These are phyloP conservation scores for Craniophora ligustri DNA, from an alignment of 2,888 invertebrate genomes.

Conservation along the genomic window DNA sequence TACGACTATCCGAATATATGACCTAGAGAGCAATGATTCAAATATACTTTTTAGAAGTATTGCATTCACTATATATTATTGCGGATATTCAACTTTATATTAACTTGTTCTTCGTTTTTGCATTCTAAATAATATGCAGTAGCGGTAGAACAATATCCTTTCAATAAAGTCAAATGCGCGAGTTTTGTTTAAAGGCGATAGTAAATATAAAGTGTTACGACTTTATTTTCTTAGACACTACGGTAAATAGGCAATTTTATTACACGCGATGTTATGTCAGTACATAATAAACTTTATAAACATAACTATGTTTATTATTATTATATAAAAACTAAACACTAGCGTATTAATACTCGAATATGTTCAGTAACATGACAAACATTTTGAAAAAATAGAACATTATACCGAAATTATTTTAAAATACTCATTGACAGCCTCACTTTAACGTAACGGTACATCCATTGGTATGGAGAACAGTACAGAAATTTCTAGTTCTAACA, in stretches of 20 bases:
- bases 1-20: constrained; percentile 15
- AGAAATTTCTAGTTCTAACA: constrained; percentile 7
- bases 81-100: neutral
- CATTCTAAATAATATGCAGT: neutral
- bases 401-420: neutral
- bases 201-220: constrained; percentile 52
- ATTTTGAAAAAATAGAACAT: too few relatives aligned
- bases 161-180: constrained; percentile 23
- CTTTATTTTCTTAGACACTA: constrained; percentile 42
- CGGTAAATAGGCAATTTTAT: constrained; percentile 59
- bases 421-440: neutral
- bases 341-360: constrained; percentile 38
- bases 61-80: neutral
- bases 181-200: constrained; percentile 27
- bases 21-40: constrained; percentile 26
- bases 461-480: too few relatives aligned
- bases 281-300: constrained; percentile 76
- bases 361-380: too few relatives aligned
- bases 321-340: constrained; percentile 58
- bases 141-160: constrained; percentile 1
- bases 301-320: constrained; percentile 71
- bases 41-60: constrained; percentile 13
- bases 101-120: constrained; percentile 1
- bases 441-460: too few relatives aligned
- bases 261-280: constrained; percentile 56